Percentiles rank a stretch among this genome's conserved stretches.
phyloP scores from a whole-genome alignment of 2,113 vertebrate species.

The Cranoglanis bouderius region DNA sequence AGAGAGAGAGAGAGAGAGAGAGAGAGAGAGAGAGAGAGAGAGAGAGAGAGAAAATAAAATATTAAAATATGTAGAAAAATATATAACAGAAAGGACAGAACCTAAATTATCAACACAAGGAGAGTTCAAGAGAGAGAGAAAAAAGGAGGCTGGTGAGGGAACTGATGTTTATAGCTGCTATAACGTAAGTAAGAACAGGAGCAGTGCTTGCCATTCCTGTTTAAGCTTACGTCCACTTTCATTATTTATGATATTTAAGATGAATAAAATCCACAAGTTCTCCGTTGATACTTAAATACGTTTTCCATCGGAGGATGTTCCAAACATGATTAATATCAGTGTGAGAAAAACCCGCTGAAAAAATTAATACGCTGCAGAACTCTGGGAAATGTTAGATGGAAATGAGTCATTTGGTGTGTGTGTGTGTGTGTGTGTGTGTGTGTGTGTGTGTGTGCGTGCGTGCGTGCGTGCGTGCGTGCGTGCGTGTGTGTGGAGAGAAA shows the following conservation, averaged over 20 bases:
- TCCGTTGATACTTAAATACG: not conserved
- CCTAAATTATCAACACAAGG: not conserved
- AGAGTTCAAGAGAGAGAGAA: not conserved
- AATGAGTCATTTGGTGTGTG: not conserved
- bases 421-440: not conserved
- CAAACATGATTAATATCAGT: not conserved
- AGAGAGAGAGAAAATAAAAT: not conserved
- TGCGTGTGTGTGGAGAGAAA: not conserved
- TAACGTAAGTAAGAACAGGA: not conserved
- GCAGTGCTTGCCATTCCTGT: not conserved
- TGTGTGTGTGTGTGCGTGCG: not conserved
- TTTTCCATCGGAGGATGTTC: not conserved
- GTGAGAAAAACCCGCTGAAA: not conserved
- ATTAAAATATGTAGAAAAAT: conserved; percentile 8
- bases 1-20: not conserved
- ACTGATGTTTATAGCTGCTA: not conserved
- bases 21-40: not conserved
- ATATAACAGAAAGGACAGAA: not conserved
- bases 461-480: not conserved
- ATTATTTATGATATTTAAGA: not conserved
- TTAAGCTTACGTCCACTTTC: not conserved
- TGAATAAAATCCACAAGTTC: not conserved
- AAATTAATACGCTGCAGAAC: not conserved
- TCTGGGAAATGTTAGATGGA: not conserved
- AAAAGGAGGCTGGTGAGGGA: not conserved